A percentile compares a stretch with the other conserved stretches of the same genome.
Conservation (phyloP, 2,888 invertebrate species). For the Encarsia formosa region DNA sequence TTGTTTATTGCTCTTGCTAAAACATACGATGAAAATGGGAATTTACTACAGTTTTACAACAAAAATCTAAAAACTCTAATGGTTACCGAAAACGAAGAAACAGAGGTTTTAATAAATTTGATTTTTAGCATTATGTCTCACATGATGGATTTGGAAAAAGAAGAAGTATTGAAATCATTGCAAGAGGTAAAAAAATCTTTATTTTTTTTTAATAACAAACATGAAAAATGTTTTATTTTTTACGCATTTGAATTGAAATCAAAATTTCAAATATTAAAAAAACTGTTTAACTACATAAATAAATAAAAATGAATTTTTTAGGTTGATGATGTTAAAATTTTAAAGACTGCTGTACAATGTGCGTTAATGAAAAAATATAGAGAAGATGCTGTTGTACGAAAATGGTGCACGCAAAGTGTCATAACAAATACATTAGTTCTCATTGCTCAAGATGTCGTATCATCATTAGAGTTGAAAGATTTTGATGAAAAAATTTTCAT, state of each 20-base stretch:
- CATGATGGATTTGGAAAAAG: constrained; percentile 55
- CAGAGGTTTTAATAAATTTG: constrained; percentile 59
- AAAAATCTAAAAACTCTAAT: constrained; percentile 54
- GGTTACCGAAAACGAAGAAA: constrained; percentile 52
- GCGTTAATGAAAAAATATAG: constrained; percentile 53
- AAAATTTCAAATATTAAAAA: background rate
- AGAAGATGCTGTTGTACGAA: constrained; percentile 46
- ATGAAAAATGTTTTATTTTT: too few species aligned
- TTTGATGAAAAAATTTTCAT: constrained; percentile 36
- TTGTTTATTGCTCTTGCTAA: constrained; percentile 54
- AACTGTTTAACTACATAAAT: background rate
- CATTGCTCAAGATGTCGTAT: constrained; percentile 40
- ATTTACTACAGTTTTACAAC: constrained; percentile 48
- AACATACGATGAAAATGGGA: constrained; percentile 37
- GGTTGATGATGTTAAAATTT: constrained; percentile 34
- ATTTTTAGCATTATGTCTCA: constrained; percentile 61
- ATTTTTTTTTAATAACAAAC: background rate
- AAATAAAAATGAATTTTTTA: constrained; percentile 25
- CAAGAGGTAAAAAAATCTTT: constrained; percentile 52
- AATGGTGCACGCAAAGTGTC: constrained; percentile 52
- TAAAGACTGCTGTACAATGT: constrained; percentile 36
- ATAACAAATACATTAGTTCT: constrained; percentile 51
- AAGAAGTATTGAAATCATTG: constrained; percentile 56
- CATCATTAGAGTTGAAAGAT: constrained; percentile 27
- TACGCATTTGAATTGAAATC: too few species aligned